A percentile compares a stretch with the other conserved stretches of the same genome.
These are phyloP conservation scores for Umimayanthus chanpuru DNA, from an alignment of 92 coral and sea anemone species.

Conservation along the genomic window DNA sequence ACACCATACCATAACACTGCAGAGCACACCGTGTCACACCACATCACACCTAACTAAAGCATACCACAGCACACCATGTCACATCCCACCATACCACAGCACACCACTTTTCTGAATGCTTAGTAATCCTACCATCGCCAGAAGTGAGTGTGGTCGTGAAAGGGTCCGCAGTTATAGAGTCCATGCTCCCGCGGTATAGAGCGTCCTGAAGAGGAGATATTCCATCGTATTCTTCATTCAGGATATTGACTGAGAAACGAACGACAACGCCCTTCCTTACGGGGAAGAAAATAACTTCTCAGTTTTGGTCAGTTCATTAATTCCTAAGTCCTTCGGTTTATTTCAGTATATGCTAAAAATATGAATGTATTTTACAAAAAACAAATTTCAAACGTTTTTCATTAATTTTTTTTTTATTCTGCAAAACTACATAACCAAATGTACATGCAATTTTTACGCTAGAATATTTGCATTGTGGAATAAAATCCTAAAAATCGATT, in stretches of 20 bases:
- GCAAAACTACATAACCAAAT: background rate
- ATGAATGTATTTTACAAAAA: no score
- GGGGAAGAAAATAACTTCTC: background rate
- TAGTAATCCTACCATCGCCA: slow-evolving; percentile 4
- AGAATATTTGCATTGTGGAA: no score
- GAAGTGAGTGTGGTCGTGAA: slow-evolving; percentile 5
- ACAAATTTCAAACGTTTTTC: background rate
- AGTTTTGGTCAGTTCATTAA: background rate
- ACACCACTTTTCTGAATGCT: background rate
- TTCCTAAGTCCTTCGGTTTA: background rate
- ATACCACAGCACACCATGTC: no score
- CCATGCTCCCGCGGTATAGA: background rate
- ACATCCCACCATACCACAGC: background rate
- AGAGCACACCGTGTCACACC: no score
- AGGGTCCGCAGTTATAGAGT: slow-evolving; percentile 1
- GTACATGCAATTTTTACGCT: no score
- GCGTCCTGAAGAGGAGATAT: slow-evolving; percentile 27
- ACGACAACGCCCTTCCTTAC: slow-evolving; percentile 39
- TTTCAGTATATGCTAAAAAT: background rate
- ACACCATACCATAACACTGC: no score
- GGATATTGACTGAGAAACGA: slow-evolving; percentile 19
- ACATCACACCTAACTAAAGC: no score
- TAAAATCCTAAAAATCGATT: no score
- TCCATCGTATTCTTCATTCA: slow-evolving; percentile 15
- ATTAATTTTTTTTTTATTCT: no score